Evolutionary conservation across 2,797 vertebrate genomes (phyloP).

Genomic region (Poliocrania exsul): DNA sequence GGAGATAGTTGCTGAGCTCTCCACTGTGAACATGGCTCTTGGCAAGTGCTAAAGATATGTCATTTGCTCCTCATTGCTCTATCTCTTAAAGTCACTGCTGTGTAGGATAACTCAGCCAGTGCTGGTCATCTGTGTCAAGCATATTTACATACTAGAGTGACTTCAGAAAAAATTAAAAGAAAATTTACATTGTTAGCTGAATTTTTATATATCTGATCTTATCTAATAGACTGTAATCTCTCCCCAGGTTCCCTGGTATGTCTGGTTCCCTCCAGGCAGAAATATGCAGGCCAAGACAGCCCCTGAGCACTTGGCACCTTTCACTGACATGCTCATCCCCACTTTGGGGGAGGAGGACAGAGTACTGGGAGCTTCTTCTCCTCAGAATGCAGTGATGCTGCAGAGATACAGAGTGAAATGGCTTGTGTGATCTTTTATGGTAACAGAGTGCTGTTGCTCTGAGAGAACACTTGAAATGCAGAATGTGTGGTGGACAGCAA

Average conservation of each 20-base stretch:
- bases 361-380: neutral
- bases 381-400: neutral
- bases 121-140: neutral
- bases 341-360: neutral
- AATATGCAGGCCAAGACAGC: neutral
- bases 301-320: neutral
- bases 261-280: neutral
- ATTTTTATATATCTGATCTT: neutral
- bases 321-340: neutral
- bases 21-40: neutral
- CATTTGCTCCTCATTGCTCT: neutral
- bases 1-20: neutral
- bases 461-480: neutral
- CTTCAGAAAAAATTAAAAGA: neutral
- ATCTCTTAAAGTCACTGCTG: neutral
- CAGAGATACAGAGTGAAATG: neutral
- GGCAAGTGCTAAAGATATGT: neutral
- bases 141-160: neutral
- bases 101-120: neutral
- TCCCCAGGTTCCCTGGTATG: neutral
- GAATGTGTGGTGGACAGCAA: accelerated
- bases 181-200: neutral
- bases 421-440: neutral
- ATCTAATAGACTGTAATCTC: neutral
- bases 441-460: neutral